Percentiles rank a stretch among this genome's conserved stretches.
Conservation (phyloP, 2,113 vertebrate species). For the Chiloscyllium plagiosum region DNA sequence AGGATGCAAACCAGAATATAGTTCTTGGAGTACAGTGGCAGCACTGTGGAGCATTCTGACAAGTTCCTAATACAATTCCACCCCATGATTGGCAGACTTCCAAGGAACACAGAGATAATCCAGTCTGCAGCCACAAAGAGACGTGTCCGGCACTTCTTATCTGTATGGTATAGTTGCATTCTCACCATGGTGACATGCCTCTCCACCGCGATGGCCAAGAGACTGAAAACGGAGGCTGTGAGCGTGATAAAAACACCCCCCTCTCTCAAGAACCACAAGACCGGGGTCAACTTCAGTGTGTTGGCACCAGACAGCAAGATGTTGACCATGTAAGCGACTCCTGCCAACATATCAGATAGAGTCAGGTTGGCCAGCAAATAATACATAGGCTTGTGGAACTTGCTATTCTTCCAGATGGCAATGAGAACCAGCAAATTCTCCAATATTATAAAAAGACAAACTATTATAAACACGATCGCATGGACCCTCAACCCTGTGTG, state of each 20-base stretch:
- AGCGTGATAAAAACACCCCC: constrained; percentile 79
- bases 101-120: constrained; percentile 65
- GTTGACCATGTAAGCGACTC: constrained; percentile 79
- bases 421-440: constrained; percentile 77
- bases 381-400: constrained; percentile 84
- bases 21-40: constrained; percentile 80
- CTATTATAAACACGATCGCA: constrained; percentile 63
- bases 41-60: constrained; percentile 68
- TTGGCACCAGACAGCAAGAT: constrained; percentile 73
- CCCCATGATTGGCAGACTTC: constrained; percentile 69
- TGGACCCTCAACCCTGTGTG: constrained; percentile 63
- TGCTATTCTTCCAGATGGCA: constrained; percentile 78
- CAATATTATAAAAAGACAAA: constrained; percentile 72
- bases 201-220: constrained; percentile 82
- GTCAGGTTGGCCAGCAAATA: constrained; percentile 79
- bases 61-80: constrained; percentile 79
- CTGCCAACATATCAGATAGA: constrained; percentile 77
- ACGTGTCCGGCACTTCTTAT: constrained; percentile 67
- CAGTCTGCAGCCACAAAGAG: constrained; percentile 69
- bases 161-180: constrained; percentile 66
- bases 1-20: constrained; percentile 79
- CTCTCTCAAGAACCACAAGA: constrained; percentile 77
- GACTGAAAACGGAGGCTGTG: constrained; percentile 72
- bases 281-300: constrained; percentile 70
- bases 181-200: constrained; percentile 79